These are phyloP conservation scores for Synergus japonicus DNA, from an alignment of 2,888 invertebrate genomes.

Conservation along the genomic window DNA sequence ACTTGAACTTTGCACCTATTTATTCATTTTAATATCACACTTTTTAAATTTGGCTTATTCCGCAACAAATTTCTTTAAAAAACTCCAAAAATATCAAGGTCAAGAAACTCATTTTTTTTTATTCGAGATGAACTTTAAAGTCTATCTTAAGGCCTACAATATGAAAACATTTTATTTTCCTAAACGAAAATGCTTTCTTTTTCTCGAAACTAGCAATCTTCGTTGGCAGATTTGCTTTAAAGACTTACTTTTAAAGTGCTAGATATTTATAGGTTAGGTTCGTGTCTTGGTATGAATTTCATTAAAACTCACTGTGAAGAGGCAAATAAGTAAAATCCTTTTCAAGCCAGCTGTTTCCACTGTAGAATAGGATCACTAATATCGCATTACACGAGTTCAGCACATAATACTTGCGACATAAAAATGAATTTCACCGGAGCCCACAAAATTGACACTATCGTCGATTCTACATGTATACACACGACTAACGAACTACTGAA, in stretches of 20 bases:
- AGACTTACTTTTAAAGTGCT: background rate
- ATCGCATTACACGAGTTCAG: conserved; percentile 12
- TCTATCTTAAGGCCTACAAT: background rate
- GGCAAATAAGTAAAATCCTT: background rate
- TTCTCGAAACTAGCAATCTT: background rate
- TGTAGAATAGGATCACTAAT: background rate
- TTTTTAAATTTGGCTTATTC: background rate
- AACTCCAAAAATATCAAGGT: background rate
- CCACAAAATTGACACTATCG: conserved; percentile 5
- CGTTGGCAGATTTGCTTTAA: background rate
- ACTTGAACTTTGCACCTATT: background rate
- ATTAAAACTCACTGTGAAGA: conserved; percentile 3
- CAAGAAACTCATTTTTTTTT: background rate
- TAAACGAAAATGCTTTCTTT: background rate
- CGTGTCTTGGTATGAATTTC: background rate
- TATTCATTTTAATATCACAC: background rate
- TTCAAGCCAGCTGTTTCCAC: background rate
- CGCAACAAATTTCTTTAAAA: background rate
- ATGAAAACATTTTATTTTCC: background rate
- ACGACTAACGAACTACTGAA: background rate
- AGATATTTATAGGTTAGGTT: conserved; percentile 16
- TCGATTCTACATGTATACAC: conserved; percentile 29
- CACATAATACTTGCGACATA: background rate
- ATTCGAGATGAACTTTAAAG: conserved; percentile 10
- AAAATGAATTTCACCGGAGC: conserved; percentile 18